A percentile compares a stretch with the other conserved stretches of the same genome.
Conservation (phyloP, 2,888 invertebrate species). For the Cephus sareptanus region DNA sequence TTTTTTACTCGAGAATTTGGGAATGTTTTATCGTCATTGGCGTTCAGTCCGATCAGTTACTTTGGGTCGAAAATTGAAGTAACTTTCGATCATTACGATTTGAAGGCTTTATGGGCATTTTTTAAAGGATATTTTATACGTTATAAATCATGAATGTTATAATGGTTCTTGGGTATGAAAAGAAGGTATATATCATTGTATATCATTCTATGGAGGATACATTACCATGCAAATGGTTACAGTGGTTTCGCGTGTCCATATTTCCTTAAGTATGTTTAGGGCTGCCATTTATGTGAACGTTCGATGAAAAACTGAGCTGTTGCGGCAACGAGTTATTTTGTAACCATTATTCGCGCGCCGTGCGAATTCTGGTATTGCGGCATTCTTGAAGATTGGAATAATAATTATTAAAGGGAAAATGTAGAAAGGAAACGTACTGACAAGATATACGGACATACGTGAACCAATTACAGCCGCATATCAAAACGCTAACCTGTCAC, state of each 20-base stretch:
- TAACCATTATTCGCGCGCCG: neutral
- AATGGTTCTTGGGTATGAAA: neutral
- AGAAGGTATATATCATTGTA: neutral
- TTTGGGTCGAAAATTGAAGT: neutral
- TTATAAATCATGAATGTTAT: neutral
- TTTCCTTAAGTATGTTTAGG: neutral
- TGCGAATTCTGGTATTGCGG: neutral
- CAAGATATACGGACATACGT: neutral
- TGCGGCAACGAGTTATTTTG: neutral
- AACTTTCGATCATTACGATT: neutral
- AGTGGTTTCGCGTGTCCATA: neutral
- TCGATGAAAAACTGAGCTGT: neutral
- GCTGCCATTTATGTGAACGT: no score
- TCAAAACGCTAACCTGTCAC: neutral
- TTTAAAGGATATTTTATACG: neutral
- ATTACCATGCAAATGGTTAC: neutral
- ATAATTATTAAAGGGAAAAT: neutral
- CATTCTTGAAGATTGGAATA: neutral
- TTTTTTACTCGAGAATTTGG: neutral
- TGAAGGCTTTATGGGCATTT: neutral
- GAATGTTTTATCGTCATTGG: accelerated
- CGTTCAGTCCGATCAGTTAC: neutral
- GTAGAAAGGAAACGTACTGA: neutral
- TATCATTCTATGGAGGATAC: neutral
- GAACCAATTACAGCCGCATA: no score